phyloP scores from a whole-genome alignment of 2,113 vertebrate species.

The Bucco capensis region DNA sequence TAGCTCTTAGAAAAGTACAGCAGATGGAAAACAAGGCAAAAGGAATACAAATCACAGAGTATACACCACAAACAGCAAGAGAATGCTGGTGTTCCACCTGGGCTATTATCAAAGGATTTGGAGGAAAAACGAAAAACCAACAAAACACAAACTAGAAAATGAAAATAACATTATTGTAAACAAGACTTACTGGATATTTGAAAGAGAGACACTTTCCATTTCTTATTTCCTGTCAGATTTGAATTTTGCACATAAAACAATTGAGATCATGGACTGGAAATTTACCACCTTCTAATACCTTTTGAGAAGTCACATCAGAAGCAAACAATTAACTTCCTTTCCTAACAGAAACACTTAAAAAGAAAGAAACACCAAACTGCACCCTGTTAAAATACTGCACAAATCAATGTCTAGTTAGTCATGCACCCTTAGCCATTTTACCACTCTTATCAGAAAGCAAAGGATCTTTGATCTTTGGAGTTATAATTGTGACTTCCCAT shows the following conservation, averaged over 20 bases:
- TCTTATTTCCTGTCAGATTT: neutral
- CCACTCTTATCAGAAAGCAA: neutral
- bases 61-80: neutral
- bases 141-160: neutral
- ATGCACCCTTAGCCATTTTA: neutral
- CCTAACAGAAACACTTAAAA: neutral
- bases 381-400: too few relatives aligned
- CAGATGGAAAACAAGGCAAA: neutral
- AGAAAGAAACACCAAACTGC: too few relatives aligned
- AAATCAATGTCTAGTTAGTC: too few relatives aligned
- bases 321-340: neutral
- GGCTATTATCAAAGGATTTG: neutral
- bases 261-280: neutral
- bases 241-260: neutral
- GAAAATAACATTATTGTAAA: neutral
- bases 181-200: neutral
- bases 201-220: neutral
- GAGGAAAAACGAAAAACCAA: neutral
- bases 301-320: neutral
- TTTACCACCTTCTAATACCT: neutral
- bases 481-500: neutral
- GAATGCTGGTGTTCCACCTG: neutral
- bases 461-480: neutral
- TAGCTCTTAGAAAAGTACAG: neutral
- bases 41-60: neutral